Base-by-base conservation (phyloP, 1,140 invertebrate species). In the silkworm (Bombyx mori) region DNA sequence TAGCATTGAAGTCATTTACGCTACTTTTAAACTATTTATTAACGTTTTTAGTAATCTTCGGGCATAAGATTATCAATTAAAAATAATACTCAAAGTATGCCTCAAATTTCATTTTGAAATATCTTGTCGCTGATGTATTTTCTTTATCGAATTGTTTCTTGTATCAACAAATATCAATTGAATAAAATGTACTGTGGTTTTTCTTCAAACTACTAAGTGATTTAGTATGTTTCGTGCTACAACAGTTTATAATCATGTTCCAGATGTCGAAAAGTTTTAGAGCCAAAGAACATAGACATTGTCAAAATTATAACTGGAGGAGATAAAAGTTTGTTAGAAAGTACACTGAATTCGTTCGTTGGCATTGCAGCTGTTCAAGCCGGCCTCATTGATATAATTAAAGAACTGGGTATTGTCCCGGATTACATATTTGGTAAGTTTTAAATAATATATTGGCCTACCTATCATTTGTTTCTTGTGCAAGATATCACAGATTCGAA, bases 331-430 rank as follows among this genome's bases (percentile, higher is more conserved):
- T 91, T 90, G 1, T 93, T 93, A 76, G 91, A 94, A 42, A 91
- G 93, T 67, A 89, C 93, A 59, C 64, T 95, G 1, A 91, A 95
- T 72, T 92, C 92, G 5, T 96, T 97, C 80, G 91, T 96, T 44
- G 92, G 92, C 44, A 96, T 96, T 70, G 93, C 93, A 54, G 91
- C 94, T 35, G 89, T 95, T 57, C 95, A 92, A 87, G 91, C 96
- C 63, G 94, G 92, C 45, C 74, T 97, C 1, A 91, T 94, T 6
- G 94, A 96, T 77, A 63, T 94, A 7, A 76, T 97, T 6, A 85
- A 73, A 12, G 77, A 76, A 1, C 57, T 95, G 48, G 92, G 91
- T 6, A 88, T 97, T n/a, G 76, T 84, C 44, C 92, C 93, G 49
- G 62, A 64, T 61, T 56, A 57, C 42, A 61, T 64, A 52, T 58